These are phyloP conservation scores for Chelonoidis abingdonii DNA, from an alignment of 2,113 vertebrate species.

Conservation along the genomic window DNA sequence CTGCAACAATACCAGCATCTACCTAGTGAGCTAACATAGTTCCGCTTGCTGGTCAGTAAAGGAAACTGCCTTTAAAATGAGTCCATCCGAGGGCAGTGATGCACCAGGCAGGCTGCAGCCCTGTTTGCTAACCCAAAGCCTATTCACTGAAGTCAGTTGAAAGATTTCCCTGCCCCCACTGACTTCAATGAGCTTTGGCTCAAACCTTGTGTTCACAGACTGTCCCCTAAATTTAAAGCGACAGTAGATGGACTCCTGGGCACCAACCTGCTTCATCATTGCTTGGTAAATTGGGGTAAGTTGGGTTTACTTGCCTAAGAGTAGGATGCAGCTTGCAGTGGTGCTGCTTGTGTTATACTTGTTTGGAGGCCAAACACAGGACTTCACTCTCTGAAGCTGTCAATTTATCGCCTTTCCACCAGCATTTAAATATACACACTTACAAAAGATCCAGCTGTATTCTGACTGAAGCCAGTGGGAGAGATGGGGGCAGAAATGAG, in stretches of 20 bases:
- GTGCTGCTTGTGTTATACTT: background rate
- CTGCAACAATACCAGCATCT: background rate
- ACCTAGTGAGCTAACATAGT: background rate
- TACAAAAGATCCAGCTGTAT: accelerated
- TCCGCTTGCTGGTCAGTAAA: background rate
- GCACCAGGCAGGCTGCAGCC: background rate
- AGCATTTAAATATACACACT: background rate
- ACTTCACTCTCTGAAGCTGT: background rate
- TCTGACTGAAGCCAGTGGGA: background rate
- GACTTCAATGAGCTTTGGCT: background rate
- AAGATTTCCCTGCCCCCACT: background rate
- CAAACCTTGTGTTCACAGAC: background rate
- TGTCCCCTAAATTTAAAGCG: background rate
- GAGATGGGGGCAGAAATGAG: background rate
- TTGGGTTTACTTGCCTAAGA: background rate
- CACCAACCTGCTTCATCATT: background rate
- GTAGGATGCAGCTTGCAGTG: background rate
- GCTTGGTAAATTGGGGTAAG: background rate
- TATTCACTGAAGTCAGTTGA: background rate
- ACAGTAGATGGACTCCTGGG: background rate
- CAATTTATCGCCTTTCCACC: accelerated
- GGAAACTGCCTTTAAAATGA: background rate
- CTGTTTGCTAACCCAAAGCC: background rate
- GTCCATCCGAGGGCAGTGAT: background rate
- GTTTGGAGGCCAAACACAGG: background rate